Conservation (phyloP, 1,140 invertebrate genomes). For the Adoxophyes honmai region DNA sequence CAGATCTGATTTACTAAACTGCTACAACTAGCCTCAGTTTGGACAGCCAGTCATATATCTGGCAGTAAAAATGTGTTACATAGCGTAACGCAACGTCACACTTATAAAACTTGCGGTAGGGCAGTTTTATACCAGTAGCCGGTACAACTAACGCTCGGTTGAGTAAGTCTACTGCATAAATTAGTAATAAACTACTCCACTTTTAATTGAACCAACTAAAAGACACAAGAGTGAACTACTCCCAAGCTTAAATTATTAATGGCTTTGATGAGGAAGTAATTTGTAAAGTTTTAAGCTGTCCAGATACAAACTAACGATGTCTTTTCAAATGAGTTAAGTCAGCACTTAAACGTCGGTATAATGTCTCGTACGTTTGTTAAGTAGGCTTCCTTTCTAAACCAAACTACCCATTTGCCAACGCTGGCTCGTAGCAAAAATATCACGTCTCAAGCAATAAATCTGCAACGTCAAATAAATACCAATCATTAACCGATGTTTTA, state of each 20-base stretch:
- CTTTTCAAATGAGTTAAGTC: too few species aligned
- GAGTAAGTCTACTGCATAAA: neutral
- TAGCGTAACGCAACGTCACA: conserved; percentile 12
- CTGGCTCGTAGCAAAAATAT: neutral
- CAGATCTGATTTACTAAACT: neutral
- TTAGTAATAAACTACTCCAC: neutral
- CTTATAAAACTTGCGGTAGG: conserved; percentile 35
- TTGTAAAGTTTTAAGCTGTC: too few species aligned
- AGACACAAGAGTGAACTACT: too few species aligned
- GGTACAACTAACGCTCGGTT: neutral
- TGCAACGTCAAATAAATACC: conserved; percentile 1
- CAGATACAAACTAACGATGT: too few species aligned
- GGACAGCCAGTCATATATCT: neutral
- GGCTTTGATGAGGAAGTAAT: too few species aligned
- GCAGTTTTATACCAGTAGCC: conserved; percentile 34
- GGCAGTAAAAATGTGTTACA: conserved; percentile 1
- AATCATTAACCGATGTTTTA: conserved; percentile 6
- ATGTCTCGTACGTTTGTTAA: too few species aligned
- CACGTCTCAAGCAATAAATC: neutral
- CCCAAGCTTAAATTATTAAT: too few species aligned
- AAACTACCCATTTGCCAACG: neutral
- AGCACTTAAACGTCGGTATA: too few species aligned
- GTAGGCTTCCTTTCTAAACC: conserved; percentile 4
- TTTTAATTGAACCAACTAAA: too few species aligned
- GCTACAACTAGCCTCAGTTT: neutral